Base-by-base conservation (phyloP, 2,888 invertebrate species). In the Caenorhabditis sinica region DNA sequence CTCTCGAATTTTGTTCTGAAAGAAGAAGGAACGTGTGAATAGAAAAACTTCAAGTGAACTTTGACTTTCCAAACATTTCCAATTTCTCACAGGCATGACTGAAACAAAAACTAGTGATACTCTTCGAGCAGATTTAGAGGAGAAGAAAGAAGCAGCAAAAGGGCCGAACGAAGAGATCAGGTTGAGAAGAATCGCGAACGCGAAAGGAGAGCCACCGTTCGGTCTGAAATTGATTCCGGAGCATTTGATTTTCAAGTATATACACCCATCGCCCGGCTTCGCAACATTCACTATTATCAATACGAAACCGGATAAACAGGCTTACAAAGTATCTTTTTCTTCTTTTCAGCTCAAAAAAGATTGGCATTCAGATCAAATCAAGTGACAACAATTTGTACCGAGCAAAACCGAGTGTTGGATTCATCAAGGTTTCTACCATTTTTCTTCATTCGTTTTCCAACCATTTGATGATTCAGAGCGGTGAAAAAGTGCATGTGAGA, bases 371-470 rank as follows among this genome's bases (percentile, higher is more conserved):
- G 68, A 33, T 69, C 1, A 69, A 69, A 53, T 53, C 53, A 3
- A 33, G 20, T 53, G 68, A 69, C 30, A 69, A 69, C 36, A 36
- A 9, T 15, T 36, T 30, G 20, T 69, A 53, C 33, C 53, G 53
- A 8, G 9, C 68, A 36, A 69, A 69, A 17, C 68, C 68, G 30
- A 69, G 68, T 53, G 68, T 69, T 36, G 68, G 68, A 8, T 69
- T 69, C 15, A 69, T 69, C 15, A 53, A 69, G 36, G 68, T 69
- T 0, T 8, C 5, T 53, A 23, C 15, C 6, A 28, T 28, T 15
- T 11, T 28, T 28, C 11, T 28, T 20, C 5, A 0, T 53, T 23
- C 9, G 6, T 23, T 8, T 0, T 0, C 3, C 17, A 53, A 53
- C 1, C 3, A 8, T n/a, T n/a, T n/a, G 4, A 49, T 49, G 8